Base-by-base conservation (phyloP, 2,888 invertebrate genomes). In the Ceriagrion tenellum region DNA sequence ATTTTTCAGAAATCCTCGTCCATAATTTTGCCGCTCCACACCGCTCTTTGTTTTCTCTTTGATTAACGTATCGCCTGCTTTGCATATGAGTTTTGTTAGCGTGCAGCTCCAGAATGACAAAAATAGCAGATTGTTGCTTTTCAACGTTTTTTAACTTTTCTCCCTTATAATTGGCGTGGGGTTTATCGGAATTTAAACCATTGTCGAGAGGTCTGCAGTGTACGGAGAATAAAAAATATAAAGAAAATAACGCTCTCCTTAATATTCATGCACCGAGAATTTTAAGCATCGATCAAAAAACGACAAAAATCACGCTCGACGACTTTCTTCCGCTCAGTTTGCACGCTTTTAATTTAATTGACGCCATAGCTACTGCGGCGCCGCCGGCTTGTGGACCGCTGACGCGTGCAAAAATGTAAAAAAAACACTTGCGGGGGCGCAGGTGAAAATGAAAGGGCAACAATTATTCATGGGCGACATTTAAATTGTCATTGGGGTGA, bases 11-110 rank as follows among this genome's bases (percentile, higher is more conserved):
- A 96, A 96, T 96, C 96, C 96, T 96, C 96, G 96, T 96, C 96
- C 96, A 96, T 97, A 97, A 97, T 97, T 97, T 97, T 97, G 97
- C 35, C 26, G 13, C 18, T 20, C 18, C 35, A 35, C 81, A 35
- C 16, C 13, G 18, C n/a, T 81, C 35, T 16, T 81, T 81, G 81
- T 35, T 81, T 81, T 18, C 30, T 35, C n/a, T 81, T 35, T 81
- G 81, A 81, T 81, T 81, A 81, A 35, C 81, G 81, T 13, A 16
- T 35, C 35, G 35, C 81, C 35, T 35, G 81, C 10, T 81, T 81
- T 81, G 81, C 81, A 81, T 81, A 81, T 35, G 81, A 81, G 81
- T 81, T 59, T 81, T 81, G 81, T 81, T 35, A 8, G 16, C 81
- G 81, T 81, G 81, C 13, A 35, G 81, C 35, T 18, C 81, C 81